Evolutionary conservation across 2,113 vertebrate species (phyloP), one percentile per base, ranked within the genome.

Genomic region (Albula goreensis): DNA sequence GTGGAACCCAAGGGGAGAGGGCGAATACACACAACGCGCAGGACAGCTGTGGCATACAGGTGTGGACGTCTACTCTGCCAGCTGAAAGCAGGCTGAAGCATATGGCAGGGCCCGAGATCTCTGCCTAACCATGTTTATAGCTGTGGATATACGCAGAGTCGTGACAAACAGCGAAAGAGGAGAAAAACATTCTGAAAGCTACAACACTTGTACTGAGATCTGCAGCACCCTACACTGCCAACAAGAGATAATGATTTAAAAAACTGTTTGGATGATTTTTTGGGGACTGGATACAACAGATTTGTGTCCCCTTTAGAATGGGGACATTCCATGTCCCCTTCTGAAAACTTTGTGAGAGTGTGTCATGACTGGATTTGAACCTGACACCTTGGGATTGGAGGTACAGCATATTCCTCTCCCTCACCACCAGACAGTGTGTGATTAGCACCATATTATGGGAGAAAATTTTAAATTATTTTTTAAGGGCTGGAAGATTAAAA

Each of bases 21-120:
- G 60, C 50, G 56, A 81, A 25, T 49, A 83, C 74, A 88, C 51
- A 82, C 51, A 82, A 80, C 88, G 6, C 78, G 19, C 84, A 12
- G 89, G 91, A 90, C 92, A 91, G 90, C 91, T 92, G 93, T 92
- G 79, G 83, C 81, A 88, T 89, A 90, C 92, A 93, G 91, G 91
- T 90, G 91, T 82, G 81, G 80, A 89, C 84, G 89, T 89, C 90
- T 89, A 2, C 15, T 60, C 83, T 88, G 87, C 86, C 89, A 91
- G 89, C 89, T 87, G 87, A 91, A 90, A 86, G 48, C 90, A 89
- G 91, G 83, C 84, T 86, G 89, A 0, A 91, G 88, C 91, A 91
- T 91, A 92, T 91, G 91, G 89, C 13, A 50, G 50, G 60, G 82
- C 82, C 57, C 5, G 60, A 19, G 41, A 49, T 83, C 50, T 60